phyloP scores from a whole-genome alignment of 2,113 vertebrate genomes.

The Papio anubis region DNA sequence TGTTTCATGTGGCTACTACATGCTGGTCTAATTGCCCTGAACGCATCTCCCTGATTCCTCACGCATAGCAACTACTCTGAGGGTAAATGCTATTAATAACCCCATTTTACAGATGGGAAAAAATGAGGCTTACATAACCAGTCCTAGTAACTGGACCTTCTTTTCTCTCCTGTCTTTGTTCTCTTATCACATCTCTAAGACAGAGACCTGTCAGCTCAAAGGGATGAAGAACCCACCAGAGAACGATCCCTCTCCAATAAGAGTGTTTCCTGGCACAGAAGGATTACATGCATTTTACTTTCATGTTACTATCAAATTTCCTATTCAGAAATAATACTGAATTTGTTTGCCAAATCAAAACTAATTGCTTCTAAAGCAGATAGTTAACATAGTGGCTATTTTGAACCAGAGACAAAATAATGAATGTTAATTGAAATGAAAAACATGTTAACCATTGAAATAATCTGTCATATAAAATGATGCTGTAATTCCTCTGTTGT shows the following conservation, averaged over 20 bases:
- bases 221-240: background rate
- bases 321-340: constrained; percentile 63
- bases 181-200: background rate
- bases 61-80: background rate
- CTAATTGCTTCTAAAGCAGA: constrained; percentile 68
- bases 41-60: background rate
- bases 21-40: background rate
- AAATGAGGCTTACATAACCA: background rate
- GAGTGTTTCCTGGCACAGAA: background rate
- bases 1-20: background rate
- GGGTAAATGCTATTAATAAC: background rate
- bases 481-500: constrained; percentile 61
- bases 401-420: constrained; percentile 70
- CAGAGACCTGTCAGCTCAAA: background rate
- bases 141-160: background rate
- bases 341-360: constrained; percentile 69
- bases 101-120: background rate
- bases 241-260: background rate
- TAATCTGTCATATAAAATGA: constrained; percentile 69
- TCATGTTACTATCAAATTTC: constrained; percentile 58
- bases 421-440: constrained; percentile 70
- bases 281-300: background rate
- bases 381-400: constrained; percentile 59
- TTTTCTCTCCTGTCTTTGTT: background rate
- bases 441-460: constrained; percentile 71